Evolutionary conservation across 2,113 vertebrate genomes (phyloP).

Genomic region (Cheirogaleus medius): DNA sequence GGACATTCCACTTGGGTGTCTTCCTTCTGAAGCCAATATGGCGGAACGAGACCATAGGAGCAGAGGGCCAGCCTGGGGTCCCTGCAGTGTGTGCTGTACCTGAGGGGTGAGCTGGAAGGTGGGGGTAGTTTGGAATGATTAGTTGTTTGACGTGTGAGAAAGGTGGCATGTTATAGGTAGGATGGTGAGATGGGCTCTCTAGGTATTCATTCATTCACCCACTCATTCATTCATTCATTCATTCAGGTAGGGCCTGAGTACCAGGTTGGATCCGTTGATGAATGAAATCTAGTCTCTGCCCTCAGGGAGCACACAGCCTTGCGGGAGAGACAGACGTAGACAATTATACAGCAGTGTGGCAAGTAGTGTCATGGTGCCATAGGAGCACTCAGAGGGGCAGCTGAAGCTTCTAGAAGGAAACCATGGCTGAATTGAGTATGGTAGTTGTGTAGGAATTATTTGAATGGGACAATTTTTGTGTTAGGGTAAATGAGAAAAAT

Average conservation of each 20-base stretch:
- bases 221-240: no score
- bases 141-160: not conserved
- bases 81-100: not conserved
- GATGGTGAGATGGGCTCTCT: not conserved
- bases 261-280: no score
- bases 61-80: not conserved
- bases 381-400: not conserved
- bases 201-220: no score
- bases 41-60: not conserved
- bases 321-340: not conserved
- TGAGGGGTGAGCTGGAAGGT: not conserved
- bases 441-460: not conserved
- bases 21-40: not conserved
- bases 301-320: not conserved
- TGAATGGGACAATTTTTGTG: not conserved
- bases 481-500: not conserved
- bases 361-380: not conserved
- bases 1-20: no score
- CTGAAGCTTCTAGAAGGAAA: not conserved
- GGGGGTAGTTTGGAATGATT: not conserved
- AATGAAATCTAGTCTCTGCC: no score
- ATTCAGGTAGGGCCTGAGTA: no score
- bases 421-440: not conserved
- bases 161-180: no score
- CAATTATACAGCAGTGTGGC: rapidly evolving